A percentile compares a stretch with the other conserved stretches of the same genome.
These are phyloP conservation scores for Mesoligia furuncula DNA, from an alignment of 2,888 invertebrate species.

Conservation along the genomic window DNA sequence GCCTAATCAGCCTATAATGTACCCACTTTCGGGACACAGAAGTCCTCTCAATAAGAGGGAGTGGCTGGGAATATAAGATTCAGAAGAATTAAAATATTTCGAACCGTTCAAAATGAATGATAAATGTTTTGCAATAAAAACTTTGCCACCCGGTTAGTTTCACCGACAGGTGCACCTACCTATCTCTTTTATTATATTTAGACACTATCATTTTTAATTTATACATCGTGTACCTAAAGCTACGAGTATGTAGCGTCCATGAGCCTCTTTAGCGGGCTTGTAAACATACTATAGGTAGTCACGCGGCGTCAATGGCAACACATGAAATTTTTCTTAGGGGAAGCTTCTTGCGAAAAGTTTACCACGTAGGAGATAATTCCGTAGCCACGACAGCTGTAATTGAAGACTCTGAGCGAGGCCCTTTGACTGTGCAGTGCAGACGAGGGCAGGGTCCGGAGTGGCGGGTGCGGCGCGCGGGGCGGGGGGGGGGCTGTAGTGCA, in stretches of 20 bases:
- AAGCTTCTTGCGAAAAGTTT: conserved; percentile 16
- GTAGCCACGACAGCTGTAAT: conserved; percentile 63
- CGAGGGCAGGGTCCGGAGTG: conserved; percentile 67
- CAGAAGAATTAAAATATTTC: background rate
- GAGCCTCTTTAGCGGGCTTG: background rate
- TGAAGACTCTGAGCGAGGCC: conserved; percentile 65
- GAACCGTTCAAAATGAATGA: background rate
- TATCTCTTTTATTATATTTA: background rate
- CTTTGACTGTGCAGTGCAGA: conserved; percentile 73
- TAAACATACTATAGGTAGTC: background rate
- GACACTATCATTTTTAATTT: background rate
- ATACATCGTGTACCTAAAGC: background rate
- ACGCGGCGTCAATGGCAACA: background rate
- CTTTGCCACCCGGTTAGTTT: background rate
- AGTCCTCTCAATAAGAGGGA: background rate
- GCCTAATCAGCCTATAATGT: background rate
- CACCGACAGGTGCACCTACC: background rate
- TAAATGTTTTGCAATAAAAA: background rate
- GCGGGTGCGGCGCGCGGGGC: conserved; percentile 61
- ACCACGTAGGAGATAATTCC: conserved; percentile 32
- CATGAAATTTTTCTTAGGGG: conserved; percentile 14
- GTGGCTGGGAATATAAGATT: background rate
- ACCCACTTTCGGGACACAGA: background rate
- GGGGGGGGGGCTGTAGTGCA: conserved; percentile 71
- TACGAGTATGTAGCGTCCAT: background rate